A percentile compares a stretch with the other conserved stretches of the same genome.
phyloP scores from a whole-genome alignment of 2,888 invertebrate genomes.

The Stenoptilia bipunctidactyla region DNA sequence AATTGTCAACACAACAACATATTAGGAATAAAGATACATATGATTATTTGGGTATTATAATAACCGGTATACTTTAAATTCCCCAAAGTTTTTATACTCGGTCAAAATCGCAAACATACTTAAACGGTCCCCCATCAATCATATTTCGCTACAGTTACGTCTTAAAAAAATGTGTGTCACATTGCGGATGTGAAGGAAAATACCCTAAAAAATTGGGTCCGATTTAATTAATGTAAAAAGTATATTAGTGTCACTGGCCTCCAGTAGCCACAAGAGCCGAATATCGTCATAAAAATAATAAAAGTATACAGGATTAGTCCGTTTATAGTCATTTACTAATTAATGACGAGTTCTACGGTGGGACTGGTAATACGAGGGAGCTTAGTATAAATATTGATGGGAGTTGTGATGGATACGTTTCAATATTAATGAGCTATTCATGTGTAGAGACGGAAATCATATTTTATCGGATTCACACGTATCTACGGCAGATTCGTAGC shows the following conservation, averaged over 20 bases:
- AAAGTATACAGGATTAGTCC: slow-evolving; percentile 19
- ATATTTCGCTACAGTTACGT: slow-evolving; percentile 66
- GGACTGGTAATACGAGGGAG: not conserved
- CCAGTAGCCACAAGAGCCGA: slow-evolving; percentile 16
- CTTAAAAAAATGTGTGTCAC: slow-evolving; percentile 64
- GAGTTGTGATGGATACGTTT: no score
- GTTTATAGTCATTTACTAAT: slow-evolving; percentile 13
- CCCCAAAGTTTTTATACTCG: not conserved
- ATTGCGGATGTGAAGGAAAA: slow-evolving; percentile 63
- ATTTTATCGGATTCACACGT: no score
- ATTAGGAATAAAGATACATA: no score
- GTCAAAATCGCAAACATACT: slow-evolving; percentile 35
- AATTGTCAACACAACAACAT: no score
- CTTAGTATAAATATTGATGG: no score
- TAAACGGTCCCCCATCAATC: slow-evolving; percentile 55
- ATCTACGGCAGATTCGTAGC: no score
- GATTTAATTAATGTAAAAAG: slow-evolving; percentile 58
- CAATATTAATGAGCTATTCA: no score
- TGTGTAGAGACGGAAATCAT: no score
- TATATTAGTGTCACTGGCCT: slow-evolving; percentile 57
- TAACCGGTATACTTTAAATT: no score
- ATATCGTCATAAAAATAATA: not conserved
- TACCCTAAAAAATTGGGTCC: slow-evolving; percentile 62
- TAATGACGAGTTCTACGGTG: slow-evolving; percentile 9
- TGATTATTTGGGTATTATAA: no score